Percentiles rank a stretch among this genome's conserved stretches.
Evolutionary conservation across 2,888 invertebrate species (phyloP).

Genomic region (Bellardia bayeri): DNA sequence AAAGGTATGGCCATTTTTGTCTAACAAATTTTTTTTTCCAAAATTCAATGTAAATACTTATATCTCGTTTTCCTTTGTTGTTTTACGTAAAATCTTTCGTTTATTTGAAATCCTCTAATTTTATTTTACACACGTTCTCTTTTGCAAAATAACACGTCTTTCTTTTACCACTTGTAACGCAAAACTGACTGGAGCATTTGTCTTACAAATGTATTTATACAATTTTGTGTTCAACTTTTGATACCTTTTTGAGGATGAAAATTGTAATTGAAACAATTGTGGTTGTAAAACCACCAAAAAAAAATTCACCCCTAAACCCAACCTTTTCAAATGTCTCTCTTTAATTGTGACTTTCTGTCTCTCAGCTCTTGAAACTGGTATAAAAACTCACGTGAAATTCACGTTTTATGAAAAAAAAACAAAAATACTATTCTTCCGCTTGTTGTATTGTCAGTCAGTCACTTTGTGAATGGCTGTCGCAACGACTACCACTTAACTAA

Average conservation of each 20-base stretch:
- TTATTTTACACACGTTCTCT: slow-evolving; percentile 22
- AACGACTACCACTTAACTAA: slow-evolving; percentile 66
- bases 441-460: slow-evolving; percentile 47
- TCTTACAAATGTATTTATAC: slow-evolving; percentile 63
- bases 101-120: slow-evolving; percentile 7
- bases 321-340: slow-evolving; percentile 25
- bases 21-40: slow-evolving; percentile 50
- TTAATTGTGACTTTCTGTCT: background rate
- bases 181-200: slow-evolving; percentile 60
- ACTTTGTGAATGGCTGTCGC: slow-evolving; percentile 16
- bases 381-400: slow-evolving; percentile 70
- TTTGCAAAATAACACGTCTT: slow-evolving; percentile 38
- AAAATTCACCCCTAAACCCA: slow-evolving; percentile 47
- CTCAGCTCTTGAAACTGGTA: background rate
- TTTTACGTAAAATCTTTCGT: slow-evolving; percentile 67
- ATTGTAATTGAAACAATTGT: slow-evolving; percentile 72
- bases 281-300: slow-evolving; percentile 64
- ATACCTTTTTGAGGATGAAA: slow-evolving; percentile 46
- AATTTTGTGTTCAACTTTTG: slow-evolving; percentile 34
- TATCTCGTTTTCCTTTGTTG: slow-evolving; percentile 50
- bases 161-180: slow-evolving; percentile 41
- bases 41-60: slow-evolving; percentile 29
- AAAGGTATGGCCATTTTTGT: slow-evolving; percentile 82
- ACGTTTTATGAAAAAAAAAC: slow-evolving; percentile 61
- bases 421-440: slow-evolving; percentile 65